Base-by-base conservation (phyloP, 2,797 vertebrate species). In the Clarias platycephalus region DNA sequence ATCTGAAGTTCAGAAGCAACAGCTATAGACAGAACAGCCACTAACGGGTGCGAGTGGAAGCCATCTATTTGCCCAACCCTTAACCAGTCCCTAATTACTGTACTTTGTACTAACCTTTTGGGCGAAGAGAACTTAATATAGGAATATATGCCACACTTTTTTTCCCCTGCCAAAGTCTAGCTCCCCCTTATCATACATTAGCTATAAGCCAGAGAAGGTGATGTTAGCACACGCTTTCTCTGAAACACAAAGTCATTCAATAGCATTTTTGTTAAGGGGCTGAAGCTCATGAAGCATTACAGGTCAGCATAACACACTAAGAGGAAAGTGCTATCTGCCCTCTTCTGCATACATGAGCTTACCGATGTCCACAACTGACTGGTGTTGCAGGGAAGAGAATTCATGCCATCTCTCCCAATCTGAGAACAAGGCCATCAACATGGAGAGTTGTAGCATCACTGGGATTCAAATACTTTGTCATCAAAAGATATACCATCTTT, bases 61-160 rank as follows among this genome's bases (percentile, higher is more conserved):
- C 67, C 68, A 83, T 75, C n/a, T 49, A 15, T 60, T 37, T 31
- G 70, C 34, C 85, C 76, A 83, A 72, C 67, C 62, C 79, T 80
- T 64, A 86, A 82, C 66, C 49, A 64, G 58, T 77, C 67, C 81
- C 31, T 72, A 18, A 53, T 7, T 53, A 24, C 34, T 82, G 62
- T 57, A 53, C 49, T 44, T 53, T 26, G 53, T 49, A 40, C 8
- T 49, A 13, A n/a, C n/a, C 34, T 28, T n/a, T 49, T 68, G 15
- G 12, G 12, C 34, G 62, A n/a, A 31, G 5, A 44, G 3, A 40
- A 31, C 44, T 10, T 53, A 53, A 53, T 12, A 2, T 53, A 53
- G 12, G 49, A 53, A 53, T 13, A 13, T 13, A 53, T 53, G 49
- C 12, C 12, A 53, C 49, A 53, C 49, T 53, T 53, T 53, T 53